phyloP scores from a whole-genome alignment of 2,797 vertebrate species.

The Peromyscus eremicus region DNA sequence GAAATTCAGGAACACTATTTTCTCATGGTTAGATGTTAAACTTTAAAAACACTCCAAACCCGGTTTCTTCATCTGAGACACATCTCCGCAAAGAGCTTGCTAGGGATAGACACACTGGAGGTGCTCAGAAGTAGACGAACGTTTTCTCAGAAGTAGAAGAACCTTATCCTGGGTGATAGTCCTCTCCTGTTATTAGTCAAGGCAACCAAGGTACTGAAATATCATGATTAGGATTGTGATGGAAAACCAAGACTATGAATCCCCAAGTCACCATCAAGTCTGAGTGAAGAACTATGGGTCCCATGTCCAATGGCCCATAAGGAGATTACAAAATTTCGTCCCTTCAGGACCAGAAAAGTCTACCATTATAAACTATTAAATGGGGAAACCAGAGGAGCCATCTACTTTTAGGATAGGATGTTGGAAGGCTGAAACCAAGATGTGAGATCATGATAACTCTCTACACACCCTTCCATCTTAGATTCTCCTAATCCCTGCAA shows the following conservation, averaged over 20 bases:
- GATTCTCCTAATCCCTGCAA: background rate
- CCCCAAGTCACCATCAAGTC: background rate
- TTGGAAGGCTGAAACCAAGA: background rate
- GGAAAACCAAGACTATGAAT: background rate
- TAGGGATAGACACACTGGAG: background rate
- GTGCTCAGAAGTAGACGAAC: background rate
- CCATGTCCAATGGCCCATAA: background rate
- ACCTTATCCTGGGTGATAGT: background rate
- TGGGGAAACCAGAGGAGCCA: background rate
- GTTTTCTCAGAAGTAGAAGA: background rate
- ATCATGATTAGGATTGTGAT: background rate
- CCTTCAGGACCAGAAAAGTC: background rate
- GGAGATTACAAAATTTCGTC: background rate
- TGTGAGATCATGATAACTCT: background rate
- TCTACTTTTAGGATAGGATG: background rate
- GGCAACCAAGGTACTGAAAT: background rate
- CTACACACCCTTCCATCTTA: background rate
- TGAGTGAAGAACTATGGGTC: background rate
- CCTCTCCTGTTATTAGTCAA: background rate
- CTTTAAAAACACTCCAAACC: background rate
- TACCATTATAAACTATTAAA: background rate
- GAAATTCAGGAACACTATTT: conserved; percentile 61
- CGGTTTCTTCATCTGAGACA: background rate
- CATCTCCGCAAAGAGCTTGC: background rate
- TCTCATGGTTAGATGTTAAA: background rate